These are phyloP conservation scores for Agrotis exclamationis DNA, from an alignment of 2,888 invertebrate genomes.

Conservation along the genomic window DNA sequence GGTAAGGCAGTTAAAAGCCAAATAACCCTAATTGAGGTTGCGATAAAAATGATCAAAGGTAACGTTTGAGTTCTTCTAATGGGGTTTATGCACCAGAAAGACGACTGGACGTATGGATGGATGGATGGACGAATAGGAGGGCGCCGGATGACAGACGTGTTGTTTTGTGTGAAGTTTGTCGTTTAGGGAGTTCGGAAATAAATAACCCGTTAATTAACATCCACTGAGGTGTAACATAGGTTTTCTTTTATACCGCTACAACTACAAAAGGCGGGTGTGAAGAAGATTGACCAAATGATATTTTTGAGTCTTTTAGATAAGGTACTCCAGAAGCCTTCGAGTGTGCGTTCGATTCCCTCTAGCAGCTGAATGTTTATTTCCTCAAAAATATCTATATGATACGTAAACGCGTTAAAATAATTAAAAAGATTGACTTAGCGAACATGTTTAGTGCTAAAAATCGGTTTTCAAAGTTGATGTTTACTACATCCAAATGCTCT, in stretches of 20 bases:
- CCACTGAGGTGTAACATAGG: background rate
- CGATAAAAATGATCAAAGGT: constrained; percentile 64
- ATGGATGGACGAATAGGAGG: background rate
- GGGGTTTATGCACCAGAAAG: background rate
- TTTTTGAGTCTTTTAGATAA: no score
- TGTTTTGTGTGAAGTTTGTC: constrained; percentile 10
- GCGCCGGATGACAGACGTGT: constrained; percentile 18
- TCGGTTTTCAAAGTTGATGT: no score
- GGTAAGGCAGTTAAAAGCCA: constrained; percentile 36
- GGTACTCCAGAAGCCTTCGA: no score
- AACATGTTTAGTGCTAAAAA: no score
- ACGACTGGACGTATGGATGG: background rate
- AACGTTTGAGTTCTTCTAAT: constrained; percentile 12
- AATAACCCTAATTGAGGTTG: constrained; percentile 59
- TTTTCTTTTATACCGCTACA: background rate
- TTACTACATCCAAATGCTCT: no score
- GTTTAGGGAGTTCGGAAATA: constrained; percentile 5
- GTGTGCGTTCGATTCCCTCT: no score
- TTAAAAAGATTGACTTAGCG: no score
- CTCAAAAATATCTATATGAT: no score
- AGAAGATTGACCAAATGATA: background rate
- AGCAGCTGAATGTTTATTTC: no score
- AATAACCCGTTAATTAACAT: background rate
- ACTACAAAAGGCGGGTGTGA: background rate
- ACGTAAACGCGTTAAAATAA: no score